phyloP scores from a whole-genome alignment of 2,888 invertebrate species.

The Podabrus alpinus region DNA sequence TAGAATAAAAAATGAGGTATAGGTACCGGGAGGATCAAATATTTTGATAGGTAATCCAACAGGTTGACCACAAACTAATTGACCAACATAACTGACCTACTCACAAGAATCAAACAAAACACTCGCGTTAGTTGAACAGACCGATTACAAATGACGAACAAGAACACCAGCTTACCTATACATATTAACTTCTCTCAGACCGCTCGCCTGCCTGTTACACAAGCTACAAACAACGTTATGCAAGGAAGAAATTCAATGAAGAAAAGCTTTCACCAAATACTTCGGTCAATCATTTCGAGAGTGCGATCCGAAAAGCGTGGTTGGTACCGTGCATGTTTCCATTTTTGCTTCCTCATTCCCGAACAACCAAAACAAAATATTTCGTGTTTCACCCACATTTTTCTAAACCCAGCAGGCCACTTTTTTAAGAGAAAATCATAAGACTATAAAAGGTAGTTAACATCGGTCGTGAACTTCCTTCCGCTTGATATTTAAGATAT shows the following conservation, averaged over 20 bases:
- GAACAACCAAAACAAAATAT: not conserved
- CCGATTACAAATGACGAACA: conserved; percentile 27
- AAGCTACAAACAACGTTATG: conserved; percentile 42
- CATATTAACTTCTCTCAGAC: conserved; percentile 29
- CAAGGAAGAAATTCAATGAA: conserved; percentile 43
- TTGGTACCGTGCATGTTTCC: conserved; percentile 1
- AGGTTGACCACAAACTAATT: conserved; percentile 9
- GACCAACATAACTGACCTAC: conserved; percentile 40
- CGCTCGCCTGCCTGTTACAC: conserved; percentile 38
- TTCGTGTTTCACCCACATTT: not conserved
- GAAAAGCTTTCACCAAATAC: conserved; percentile 43
- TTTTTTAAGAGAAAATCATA: not conserved
- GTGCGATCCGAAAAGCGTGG: conserved; percentile 7
- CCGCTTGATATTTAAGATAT: not conserved
- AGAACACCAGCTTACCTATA: conserved; percentile 28
- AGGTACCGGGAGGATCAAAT: not conserved
- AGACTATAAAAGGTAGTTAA: no score
- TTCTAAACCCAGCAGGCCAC: not conserved
- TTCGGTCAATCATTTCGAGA: conserved; percentile 13
- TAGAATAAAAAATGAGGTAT: not conserved
- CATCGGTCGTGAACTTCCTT: not conserved
- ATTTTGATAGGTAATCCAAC: conserved; percentile 1
- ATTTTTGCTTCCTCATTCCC: not conserved
- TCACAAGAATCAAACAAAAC: conserved; percentile 34
- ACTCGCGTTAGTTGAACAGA: conserved; percentile 16